A percentile compares a stretch with the other conserved stretches of the same genome.
These are phyloP conservation scores for Alligator mississippiensis DNA, from an alignment of 2,113 vertebrate species.

Conservation along the genomic window DNA sequence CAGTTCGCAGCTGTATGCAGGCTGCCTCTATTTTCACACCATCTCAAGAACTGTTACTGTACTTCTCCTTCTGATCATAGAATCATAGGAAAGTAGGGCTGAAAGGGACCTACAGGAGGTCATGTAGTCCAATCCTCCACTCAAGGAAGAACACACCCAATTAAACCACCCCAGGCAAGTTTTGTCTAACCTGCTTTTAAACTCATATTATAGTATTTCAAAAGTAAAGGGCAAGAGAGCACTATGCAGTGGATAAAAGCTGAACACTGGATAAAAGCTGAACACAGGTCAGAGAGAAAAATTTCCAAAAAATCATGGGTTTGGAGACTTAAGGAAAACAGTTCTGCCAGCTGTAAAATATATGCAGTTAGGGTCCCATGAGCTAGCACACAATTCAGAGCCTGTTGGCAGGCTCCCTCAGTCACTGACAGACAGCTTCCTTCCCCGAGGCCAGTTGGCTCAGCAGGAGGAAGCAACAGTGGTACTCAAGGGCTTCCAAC, in stretches of 20 bases:
- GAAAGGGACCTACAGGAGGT: too few relatives aligned
- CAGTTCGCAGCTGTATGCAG: background rate
- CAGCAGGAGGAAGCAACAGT: conserved; percentile 20
- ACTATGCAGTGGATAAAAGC: conserved; percentile 32
- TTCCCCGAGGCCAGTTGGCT: conserved; percentile 55
- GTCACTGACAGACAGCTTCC: conserved; percentile 47
- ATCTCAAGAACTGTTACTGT: conserved; percentile 13
- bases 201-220: background rate
- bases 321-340: conserved; percentile 19
- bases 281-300: background rate
- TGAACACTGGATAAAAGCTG: background rate
- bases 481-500: conserved; percentile 34
- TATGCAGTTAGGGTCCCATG: conserved; percentile 40
- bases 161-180: too few relatives aligned
- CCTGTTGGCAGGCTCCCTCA: conserved; percentile 7
- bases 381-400: conserved; percentile 59
- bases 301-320: conserved; percentile 38
- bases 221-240: conserved; percentile 39
- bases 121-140: too few relatives aligned
- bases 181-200: too few relatives aligned
- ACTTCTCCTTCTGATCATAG: background rate
- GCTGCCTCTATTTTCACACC: background rate
- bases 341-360: conserved; percentile 46
- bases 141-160: too few relatives aligned
- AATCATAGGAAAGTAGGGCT: too few relatives aligned